Base-by-base conservation (phyloP, 1,140 invertebrate genomes). In the Leptinotarsa lineolata region DNA sequence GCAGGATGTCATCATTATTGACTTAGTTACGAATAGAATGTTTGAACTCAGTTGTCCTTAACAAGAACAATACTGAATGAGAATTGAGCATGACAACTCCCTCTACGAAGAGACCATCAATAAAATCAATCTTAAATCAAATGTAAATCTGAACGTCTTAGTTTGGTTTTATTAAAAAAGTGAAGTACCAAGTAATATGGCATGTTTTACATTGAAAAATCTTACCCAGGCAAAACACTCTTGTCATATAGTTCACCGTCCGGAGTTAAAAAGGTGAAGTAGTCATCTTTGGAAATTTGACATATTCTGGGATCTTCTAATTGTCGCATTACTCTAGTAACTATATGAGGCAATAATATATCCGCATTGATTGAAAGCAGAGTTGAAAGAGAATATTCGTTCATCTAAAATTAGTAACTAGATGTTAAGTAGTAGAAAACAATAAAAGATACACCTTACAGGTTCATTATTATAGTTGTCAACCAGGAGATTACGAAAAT, bases 231-330 rank as follows among this genome's bases (percentile, higher is more conserved):
- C 68, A 98, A 86, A 2, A 97, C 90, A 81, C 90, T 92, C 84
- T 94, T 97, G 85, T 99, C 95, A 83, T 94, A 98, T 0, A 99
- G 86, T 80, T 95, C 92, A 24, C 95, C 96, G 73, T 96, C 93
- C 2, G 95, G 94, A 22, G 92, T 96, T 48, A 92, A 86, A 86
- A 92, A 99, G 13, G 93, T 96, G 77, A 94, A 93, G 85, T 95
- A 97, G 80, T 99, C 95, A 74, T 95, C 92, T 76, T 93, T 89
- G 0, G 92, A 92, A 15, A 98, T 89, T 74, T 88, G 86, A n/a
- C 91, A 85, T 72, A 97, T 89, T 66, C 89, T 90, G 0, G 90
- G 83, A 81, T 94, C 89, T 59, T 87, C 85, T 2, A 97, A 85
- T 74, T 91, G 85, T 46, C 86, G 85, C 1, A 84, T 82, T 2